These are phyloP conservation scores for Sericinus montela DNA, from an alignment of 2,888 invertebrate genomes.

Conservation along the genomic window DNA sequence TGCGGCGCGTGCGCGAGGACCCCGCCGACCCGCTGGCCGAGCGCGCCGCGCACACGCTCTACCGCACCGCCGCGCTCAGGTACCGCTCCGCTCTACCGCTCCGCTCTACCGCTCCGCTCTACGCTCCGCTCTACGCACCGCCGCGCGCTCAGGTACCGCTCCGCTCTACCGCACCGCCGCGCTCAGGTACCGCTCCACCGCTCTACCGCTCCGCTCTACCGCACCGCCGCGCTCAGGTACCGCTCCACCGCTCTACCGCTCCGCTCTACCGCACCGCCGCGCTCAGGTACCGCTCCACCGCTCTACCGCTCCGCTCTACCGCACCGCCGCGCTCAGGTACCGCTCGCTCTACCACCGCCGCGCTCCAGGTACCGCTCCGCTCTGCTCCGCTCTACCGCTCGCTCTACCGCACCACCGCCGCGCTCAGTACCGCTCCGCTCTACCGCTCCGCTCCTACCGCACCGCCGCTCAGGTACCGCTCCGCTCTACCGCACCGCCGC, in stretches of 20 bases:
- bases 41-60: slow-evolving; percentile 93
- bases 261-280: slow-evolving; percentile 87
- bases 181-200: slow-evolving; percentile 42
- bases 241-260: slow-evolving; percentile 53
- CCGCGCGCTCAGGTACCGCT: slow-evolving; percentile 40
- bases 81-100: slow-evolving; percentile 88
- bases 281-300: no score
- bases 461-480: no score
- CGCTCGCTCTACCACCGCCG: no score
- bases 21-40: slow-evolving; percentile 87
- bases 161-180: no score
- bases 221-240: no score
- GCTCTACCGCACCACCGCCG: no score
- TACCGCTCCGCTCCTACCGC: no score
- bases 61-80: slow-evolving; percentile 89
- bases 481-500: slow-evolving; percentile 88
- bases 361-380: no score
- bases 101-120: slow-evolving; percentile 96
- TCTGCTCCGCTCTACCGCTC: no score
- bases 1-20: slow-evolving; percentile 89
- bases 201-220: no score
- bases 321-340: no score
- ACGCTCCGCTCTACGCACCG: slow-evolving; percentile 92
- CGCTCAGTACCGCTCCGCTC: no score
- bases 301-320: slow-evolving; percentile 46